Evolutionary conservation across 2,888 invertebrate genomes (phyloP), one percentile per base, ranked within the genome.

Genomic region (Eueremaeus valkanovi): DNA sequence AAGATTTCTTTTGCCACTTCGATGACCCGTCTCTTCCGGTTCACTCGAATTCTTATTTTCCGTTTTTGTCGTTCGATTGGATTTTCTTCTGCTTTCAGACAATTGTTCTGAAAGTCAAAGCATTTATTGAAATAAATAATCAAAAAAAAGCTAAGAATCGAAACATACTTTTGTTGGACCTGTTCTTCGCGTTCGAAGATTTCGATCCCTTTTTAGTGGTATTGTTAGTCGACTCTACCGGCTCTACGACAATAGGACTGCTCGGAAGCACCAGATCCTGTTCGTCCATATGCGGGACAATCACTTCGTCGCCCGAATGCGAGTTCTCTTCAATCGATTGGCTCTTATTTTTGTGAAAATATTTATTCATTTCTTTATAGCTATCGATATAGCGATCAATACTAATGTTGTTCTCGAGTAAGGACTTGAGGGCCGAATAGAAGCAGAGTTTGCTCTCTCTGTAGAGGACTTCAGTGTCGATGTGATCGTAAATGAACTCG

Each of bases 241-340:
- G 29, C n/a, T 61, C 31, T 13, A 61, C 9, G 3, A 61, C 61
- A 16, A 61, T 61, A 16, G 61, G 61, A 51, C 51, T 51, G 51
- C 16, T 51, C 3, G 8, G 61, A 5, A 29, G 29, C 8, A 29
- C 3, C 9, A 18, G 3, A 21, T 51, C 51, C 31, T 61, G 61
- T 29, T 61, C 61, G 61, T 73, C 79, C 80, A 66, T 76, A 75
- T 74, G 77, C 73, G 73, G 79, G 78, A 78, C 79, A 80, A 76
- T 85, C 86, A 75, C 85, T 84, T 77, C 75, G 68, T 77, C 74
- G 77, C 78, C 76, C 73, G 77, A 74, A 75, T 78, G 70, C 76
- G 77, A 76, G 77, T 78, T 58, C 29, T 61, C 61, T 61, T 29
- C 61, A 18, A 29, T 6, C 16, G 31, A 31, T 18, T 13, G 29